Percentiles rank a stretch among this genome's conserved stretches.
phyloP scores from a whole-genome alignment of 2,888 invertebrate species.

The Acanthoscelides obtectus region DNA sequence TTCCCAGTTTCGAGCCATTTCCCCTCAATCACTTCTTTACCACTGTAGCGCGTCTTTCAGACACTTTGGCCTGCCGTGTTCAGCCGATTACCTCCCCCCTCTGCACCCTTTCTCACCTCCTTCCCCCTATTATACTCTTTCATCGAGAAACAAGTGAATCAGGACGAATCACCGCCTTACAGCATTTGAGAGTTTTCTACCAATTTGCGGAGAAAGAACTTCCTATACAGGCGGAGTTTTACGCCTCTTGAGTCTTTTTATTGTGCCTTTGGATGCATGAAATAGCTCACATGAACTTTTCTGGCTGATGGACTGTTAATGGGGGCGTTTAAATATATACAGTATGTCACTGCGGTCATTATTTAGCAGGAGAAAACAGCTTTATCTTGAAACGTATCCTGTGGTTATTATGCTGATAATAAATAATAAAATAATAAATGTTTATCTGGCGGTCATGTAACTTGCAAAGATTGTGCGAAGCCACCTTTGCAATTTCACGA shows the following conservation, averaged over 20 bases:
- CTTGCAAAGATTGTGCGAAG: too few relatives aligned
- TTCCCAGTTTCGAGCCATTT: slow-evolving; percentile 43
- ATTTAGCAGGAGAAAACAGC: too few relatives aligned
- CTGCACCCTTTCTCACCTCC: slow-evolving; percentile 29
- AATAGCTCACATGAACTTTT: background rate
- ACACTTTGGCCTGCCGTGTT: slow-evolving; percentile 38
- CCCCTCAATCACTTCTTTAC: slow-evolving; percentile 44
- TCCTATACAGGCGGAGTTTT: slow-evolving; percentile 7
- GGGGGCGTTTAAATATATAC: too few relatives aligned
- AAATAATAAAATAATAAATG: too few relatives aligned
- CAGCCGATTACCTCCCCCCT: slow-evolving; percentile 38
- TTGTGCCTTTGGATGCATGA: background rate
- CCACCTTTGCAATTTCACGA: too few relatives aligned
- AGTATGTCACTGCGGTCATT: too few relatives aligned
- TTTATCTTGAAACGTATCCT: too few relatives aligned
- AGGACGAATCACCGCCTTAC: background rate
- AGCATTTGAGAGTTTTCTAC: background rate
- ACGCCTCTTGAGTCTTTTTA: background rate
- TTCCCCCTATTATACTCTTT: slow-evolving; percentile 12
- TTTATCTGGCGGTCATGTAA: too few relatives aligned
- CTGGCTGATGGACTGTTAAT: background rate
- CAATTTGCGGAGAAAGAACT: slow-evolving; percentile 26
- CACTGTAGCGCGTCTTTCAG: slow-evolving; percentile 33
- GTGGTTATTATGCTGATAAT: too few relatives aligned
- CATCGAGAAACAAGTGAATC: background rate